Percentiles rank a stretch among this genome's conserved stretches.
These are phyloP conservation scores for Macrobrachium nipponense DNA, from an alignment of 1,140 invertebrate species.

Conservation along the genomic window DNA sequence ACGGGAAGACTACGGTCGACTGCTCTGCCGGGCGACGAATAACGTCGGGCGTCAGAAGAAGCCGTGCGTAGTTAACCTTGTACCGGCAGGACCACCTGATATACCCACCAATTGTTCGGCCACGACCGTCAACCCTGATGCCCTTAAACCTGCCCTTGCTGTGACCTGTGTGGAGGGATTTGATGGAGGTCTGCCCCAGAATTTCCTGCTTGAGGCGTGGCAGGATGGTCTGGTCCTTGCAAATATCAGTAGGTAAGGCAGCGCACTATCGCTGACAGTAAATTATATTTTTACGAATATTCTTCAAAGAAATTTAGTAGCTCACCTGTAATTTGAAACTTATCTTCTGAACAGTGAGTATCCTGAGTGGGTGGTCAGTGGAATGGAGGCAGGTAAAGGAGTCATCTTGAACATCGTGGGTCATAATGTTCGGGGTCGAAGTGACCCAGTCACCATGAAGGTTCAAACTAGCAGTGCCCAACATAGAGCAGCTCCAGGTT, in stretches of 20 bases:
- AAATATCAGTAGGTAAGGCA: too few relatives aligned
- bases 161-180: neutral
- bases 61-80: constrained; percentile 78
- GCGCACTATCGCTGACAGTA: too few relatives aligned
- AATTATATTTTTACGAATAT: too few relatives aligned
- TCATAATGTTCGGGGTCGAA: constrained; percentile 25
- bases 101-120: constrained; percentile 81
- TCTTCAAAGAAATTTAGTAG: too few relatives aligned
- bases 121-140: neutral
- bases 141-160: too few relatives aligned
- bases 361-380: too few relatives aligned
- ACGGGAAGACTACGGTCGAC: constrained; percentile 77
- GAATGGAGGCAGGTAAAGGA: neutral
- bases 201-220: too few relatives aligned
- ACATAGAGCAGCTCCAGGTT: constrained; percentile 13
- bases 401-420: constrained; percentile 20
- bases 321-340: too few relatives aligned
- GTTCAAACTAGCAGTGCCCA: constrained; percentile 1
- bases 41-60: constrained; percentile 67
- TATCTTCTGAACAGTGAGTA: too few relatives aligned
- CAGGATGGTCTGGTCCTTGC: too few relatives aligned
- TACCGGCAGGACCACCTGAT: constrained; percentile 81
- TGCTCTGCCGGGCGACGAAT: constrained; percentile 70
- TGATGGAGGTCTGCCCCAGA: too few relatives aligned
- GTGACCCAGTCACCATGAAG: constrained; percentile 66